Base-by-base conservation (phyloP, 2,797 vertebrate species). In the Microctenopoma lineatum region DNA sequence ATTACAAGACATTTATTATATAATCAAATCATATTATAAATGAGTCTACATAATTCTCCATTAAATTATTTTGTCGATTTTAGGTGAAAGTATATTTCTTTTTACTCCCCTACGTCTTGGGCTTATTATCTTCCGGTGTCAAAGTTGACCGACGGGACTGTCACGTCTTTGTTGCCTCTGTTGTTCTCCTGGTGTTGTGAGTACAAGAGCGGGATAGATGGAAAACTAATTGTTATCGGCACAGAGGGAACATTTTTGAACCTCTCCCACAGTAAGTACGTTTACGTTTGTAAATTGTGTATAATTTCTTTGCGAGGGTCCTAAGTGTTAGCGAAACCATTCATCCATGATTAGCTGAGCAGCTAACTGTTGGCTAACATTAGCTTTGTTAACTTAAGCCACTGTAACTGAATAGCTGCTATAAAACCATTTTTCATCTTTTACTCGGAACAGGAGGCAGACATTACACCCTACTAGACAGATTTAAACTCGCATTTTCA, bases 121-220 rank as follows among this genome's bases (percentile, higher is more conserved):
- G 39, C 21, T 79, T 93, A 89, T 79, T 60, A 34, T 59, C 16
- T 59, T 68, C 92, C 82, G 66, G 69, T 91, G 93, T 93, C 92
- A 93, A 86, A 92, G 91, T 89, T 90, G 87, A 90, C 50, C 66
- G 57, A 74, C 67, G 29, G 27, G 59, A 68, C 91, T 94, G 93
- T 93, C 91, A 92, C 75, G 89, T 92, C 91, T 92, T 91, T 92
- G 88, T 92, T 92, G 85, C 84, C 57, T 67, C 58, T 53, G 64
- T 69, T 53, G 73, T 53, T 4, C n/a, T 32, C 39, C 25, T 18
- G 61, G 59, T 73, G 7, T 29, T 59, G 59, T 66, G 48, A 81
- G 51, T 59, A 63, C 52, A 70, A 73, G 56, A 72, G 63, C 62
- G 47, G 54, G 15, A 39, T 75, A 77, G 48, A 88, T 86, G 85